phyloP scores from a whole-genome alignment of 2,888 invertebrate species.

The Ferdinandea cuprea region DNA sequence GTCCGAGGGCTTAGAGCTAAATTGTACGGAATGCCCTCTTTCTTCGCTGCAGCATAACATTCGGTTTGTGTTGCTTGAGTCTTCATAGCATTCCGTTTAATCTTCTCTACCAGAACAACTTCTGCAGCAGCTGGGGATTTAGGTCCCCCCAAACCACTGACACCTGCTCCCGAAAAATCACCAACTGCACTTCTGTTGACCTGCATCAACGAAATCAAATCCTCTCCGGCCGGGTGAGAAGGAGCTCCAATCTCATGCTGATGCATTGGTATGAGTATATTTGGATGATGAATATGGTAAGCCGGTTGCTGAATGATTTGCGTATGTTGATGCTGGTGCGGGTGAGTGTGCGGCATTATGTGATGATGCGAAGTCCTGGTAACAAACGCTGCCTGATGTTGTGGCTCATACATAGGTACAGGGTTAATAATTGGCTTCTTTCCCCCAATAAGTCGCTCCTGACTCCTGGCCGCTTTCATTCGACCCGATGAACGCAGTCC shows the following conservation, averaged over 20 bases:
- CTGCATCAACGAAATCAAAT: constrained; percentile 65
- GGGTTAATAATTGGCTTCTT: constrained; percentile 85
- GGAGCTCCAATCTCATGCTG: constrained; percentile 77
- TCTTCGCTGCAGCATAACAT: constrained; percentile 86
- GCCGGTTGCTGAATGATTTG: constrained; percentile 75
- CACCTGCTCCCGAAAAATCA: constrained; percentile 31
- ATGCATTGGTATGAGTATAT: constrained; percentile 74
- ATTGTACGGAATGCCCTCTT: constrained; percentile 88
- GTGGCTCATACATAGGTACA: constrained; percentile 79
- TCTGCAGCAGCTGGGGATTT: constrained; percentile 80
- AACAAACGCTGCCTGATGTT: constrained; percentile 75
- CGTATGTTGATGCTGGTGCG: constrained; percentile 74
- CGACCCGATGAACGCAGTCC: constrained; percentile 83
- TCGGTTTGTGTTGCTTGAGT: constrained; percentile 97
- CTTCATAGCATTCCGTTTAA: constrained; percentile 93
- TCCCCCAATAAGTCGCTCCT: constrained; percentile 90
- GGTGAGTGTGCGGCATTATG: constrained; percentile 76
- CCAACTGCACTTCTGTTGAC: constrained; percentile 38
- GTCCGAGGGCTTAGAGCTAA: constrained; percentile 90
- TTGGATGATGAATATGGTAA: constrained; percentile 69
- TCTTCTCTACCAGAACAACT: constrained; percentile 87
- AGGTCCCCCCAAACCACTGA: constrained; percentile 62
- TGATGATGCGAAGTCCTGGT: constrained; percentile 75
- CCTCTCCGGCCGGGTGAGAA: constrained; percentile 75
- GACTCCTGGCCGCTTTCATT: constrained; percentile 84